phyloP scores from a whole-genome alignment of 2,888 invertebrate genomes.

The Nematopogon swammerdamellus region DNA sequence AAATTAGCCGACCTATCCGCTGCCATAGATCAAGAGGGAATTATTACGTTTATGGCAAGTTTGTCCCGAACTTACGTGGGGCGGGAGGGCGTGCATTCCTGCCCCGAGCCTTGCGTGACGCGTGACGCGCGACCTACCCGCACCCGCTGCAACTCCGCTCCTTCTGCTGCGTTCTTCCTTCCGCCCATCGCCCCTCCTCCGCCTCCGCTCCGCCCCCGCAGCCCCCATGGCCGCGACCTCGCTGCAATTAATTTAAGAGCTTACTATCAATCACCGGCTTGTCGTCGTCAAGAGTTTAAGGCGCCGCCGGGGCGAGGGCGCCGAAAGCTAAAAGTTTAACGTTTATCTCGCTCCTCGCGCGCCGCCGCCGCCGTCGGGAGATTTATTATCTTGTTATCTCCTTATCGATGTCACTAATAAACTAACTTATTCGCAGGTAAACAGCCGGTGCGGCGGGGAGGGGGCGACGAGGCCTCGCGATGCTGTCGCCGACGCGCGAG shows the following conservation, averaged over 20 bases:
- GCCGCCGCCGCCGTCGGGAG: slow-evolving; percentile 7
- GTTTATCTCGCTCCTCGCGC: slow-evolving; percentile 8
- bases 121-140: neutral
- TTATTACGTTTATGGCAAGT: neutral
- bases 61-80: neutral
- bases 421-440: slow-evolving; percentile 11
- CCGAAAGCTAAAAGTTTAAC: slow-evolving; percentile 12
- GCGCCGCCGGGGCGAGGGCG: slow-evolving; percentile 8
- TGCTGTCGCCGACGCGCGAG: slow-evolving; percentile 41
- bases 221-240: neutral
- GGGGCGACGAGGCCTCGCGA: no score
- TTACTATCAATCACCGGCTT: slow-evolving; percentile 15
- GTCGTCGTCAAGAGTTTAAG: slow-evolving; percentile 12
- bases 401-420: slow-evolving; percentile 12
- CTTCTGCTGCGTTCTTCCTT: no score
- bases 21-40: neutral
- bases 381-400: slow-evolving; percentile 14
- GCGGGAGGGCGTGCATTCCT: no score
- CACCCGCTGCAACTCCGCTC: neutral
- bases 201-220: neutral
- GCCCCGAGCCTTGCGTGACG: neutral
- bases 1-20: neutral
- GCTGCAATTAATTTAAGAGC: slow-evolving; percentile 15
- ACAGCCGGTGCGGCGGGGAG: slow-evolving; percentile 4
- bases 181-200: no score